Evolutionary conservation across 2,797 vertebrate genomes (phyloP).

Genomic region (Helostoma temminkii): DNA sequence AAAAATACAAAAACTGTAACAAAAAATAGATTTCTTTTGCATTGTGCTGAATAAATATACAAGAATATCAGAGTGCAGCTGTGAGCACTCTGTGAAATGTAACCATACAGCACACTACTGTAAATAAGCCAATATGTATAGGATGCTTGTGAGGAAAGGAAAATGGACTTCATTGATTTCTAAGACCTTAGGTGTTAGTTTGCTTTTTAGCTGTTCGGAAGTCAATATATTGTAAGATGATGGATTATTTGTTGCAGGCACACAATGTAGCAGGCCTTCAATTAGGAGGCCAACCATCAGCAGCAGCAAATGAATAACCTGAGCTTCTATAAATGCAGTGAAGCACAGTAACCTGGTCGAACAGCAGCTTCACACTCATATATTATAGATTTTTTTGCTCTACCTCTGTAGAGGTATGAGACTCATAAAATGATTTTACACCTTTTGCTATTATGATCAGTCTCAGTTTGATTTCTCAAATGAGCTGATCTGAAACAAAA

Average conservation of each 20-base stretch:
- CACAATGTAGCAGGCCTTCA: slow-evolving; percentile 13
- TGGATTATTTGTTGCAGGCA: slow-evolving; percentile 9
- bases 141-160: not conserved
- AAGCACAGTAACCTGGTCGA: not conserved
- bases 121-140: not conserved
- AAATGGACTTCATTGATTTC: slow-evolving; percentile 10
- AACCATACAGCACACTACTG: not conserved
- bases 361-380: slow-evolving; percentile 3
- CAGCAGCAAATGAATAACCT: slow-evolving; percentile 6
- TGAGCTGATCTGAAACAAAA: not conserved
- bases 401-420: not conserved
- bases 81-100: not conserved
- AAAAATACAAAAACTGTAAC: too few species aligned
- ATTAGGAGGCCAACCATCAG: slow-evolving; percentile 7
- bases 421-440: not conserved
- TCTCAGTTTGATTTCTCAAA: slow-evolving; percentile 2
- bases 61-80: not conserved
- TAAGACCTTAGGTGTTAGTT: not conserved
- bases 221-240: not conserved
- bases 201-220: not conserved
- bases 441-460: not conserved
- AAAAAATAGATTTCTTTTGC: too few species aligned
- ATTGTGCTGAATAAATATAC: too few species aligned
- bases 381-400: not conserved
- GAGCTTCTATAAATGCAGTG: not conserved